Evolutionary conservation across 2,888 invertebrate species (phyloP), one percentile per base, ranked within the genome.

Genomic region (Plebejus anna): DNA sequence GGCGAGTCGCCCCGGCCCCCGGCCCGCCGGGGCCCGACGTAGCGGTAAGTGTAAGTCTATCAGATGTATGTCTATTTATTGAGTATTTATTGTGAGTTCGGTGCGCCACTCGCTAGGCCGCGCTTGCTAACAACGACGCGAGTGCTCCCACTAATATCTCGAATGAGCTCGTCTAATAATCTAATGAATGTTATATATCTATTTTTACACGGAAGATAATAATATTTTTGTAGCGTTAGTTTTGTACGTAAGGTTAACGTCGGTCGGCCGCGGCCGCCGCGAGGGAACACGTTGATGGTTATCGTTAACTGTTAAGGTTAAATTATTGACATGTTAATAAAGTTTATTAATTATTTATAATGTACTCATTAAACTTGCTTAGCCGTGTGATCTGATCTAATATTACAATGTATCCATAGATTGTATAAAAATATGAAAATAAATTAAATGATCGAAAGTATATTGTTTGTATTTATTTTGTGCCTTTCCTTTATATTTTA

Each of bases 381-480:
- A 92, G 88, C 88, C 88, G 93, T 93, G 93, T 93, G 93, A 94
- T 94, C 93, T 92, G 93, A 93, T 89, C 87, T 90, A 88, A 90
- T 88, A 85, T 87, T 87, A 77, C 78, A 89, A 87, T 90, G 88
- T 91, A 87, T 87, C 88, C 86, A 90, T 94, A 93, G 90, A 93
- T 88, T 93, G 90, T 92, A 87, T 86, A 90, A 92, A 47, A 92
- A 89, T 90, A 91, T 90, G 87, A 92, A 91, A 89, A 83, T 86
- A 86, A 89, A 92, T 92, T 93, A 93, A 92, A 94, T 87, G 84
- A 89, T 89, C 89, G 87, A 92, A 91, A 90, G 82, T 87, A 88
- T 83, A 89, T 88, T 88, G 87, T 87, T 89, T 79, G 87, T 92
- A 90, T 80, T 90, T 88, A 87, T 88, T 90, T 73, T 32, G 9